Conservation (phyloP, 2,797 vertebrate genomes). For the Epinephelus awoara region DNA sequence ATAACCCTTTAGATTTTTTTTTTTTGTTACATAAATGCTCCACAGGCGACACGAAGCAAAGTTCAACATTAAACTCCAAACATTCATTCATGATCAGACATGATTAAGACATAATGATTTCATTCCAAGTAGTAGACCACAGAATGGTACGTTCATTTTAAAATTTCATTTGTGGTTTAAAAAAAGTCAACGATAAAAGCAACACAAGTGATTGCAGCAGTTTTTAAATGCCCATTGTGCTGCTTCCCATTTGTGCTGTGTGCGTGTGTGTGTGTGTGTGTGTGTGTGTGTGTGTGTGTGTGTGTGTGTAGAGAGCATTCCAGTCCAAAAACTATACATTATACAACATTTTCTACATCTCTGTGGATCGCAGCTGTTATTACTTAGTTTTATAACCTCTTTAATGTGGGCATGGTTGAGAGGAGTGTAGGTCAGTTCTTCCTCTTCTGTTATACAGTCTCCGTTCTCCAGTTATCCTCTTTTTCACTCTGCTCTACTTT, state of each 20-base stretch:
- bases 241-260: slow-evolving; percentile 53
- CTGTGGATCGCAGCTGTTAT: slow-evolving; percentile 7
- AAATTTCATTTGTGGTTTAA: slow-evolving; percentile 50
- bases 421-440: slow-evolving; percentile 16
- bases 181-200: slow-evolving; percentile 71
- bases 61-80: slow-evolving; percentile 57
- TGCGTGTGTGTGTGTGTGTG: neutral
- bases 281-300: neutral
- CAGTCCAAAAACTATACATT: slow-evolving; percentile 55
- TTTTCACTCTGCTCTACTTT: slow-evolving; percentile 22
- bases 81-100: slow-evolving; percentile 63
- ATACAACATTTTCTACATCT: slow-evolving; percentile 36
- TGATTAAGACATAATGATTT: slow-evolving; percentile 68
- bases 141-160: slow-evolving; percentile 46
- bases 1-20: slow-evolving; percentile 37
- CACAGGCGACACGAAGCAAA: slow-evolving; percentile 44
- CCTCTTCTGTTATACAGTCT: slow-evolving; percentile 11
- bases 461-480: slow-evolving; percentile 12
- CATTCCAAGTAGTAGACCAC: slow-evolving; percentile 65
- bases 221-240: slow-evolving; percentile 55
- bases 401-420: neutral
- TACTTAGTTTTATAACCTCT: slow-evolving; percentile 20
- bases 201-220: slow-evolving; percentile 59
- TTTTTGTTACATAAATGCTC: slow-evolving; percentile 54
- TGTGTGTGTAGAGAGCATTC: slow-evolving; percentile 16